These are phyloP conservation scores for Cistogaster globosa DNA, from an alignment of 2,888 invertebrate species.

Conservation along the genomic window DNA sequence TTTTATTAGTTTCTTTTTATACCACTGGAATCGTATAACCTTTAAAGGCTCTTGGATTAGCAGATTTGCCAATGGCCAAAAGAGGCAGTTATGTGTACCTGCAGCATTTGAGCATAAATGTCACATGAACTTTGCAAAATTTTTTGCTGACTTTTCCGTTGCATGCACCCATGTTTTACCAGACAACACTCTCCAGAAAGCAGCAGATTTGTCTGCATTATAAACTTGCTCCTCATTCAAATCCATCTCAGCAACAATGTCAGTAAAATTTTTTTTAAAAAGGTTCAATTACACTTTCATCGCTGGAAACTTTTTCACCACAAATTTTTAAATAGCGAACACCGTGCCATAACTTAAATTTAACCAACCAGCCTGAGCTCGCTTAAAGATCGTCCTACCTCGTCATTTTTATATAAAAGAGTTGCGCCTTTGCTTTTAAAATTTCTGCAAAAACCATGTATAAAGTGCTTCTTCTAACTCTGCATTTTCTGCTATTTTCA, in stretches of 20 bases:
- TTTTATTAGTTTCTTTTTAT: constrained; percentile 27
- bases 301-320: constrained; percentile 58
- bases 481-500: constrained; percentile 67
- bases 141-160: constrained; percentile 51
- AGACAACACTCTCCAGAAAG: constrained; percentile 72
- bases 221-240: constrained; percentile 46
- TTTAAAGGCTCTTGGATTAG: constrained; percentile 66
- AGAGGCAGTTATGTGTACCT: constrained; percentile 60
- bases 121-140: constrained; percentile 60
- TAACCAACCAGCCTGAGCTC: constrained; percentile 68
- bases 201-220: constrained; percentile 72
- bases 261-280: constrained; percentile 29
- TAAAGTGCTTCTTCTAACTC: constrained; percentile 71
- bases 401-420: too few relatives aligned
- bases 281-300: constrained; percentile 35
- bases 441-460: constrained; percentile 70
- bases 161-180: too few relatives aligned
- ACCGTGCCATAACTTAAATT: constrained; percentile 61
- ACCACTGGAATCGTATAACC: constrained; percentile 68
- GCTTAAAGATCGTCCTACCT: constrained; percentile 60
- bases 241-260: constrained; percentile 58
- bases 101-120: constrained; percentile 68
- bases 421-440: constrained; percentile 62
- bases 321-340: constrained; percentile 63
- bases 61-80: constrained; percentile 57